Evolutionary conservation across 2,797 vertebrate species (phyloP), one percentile per base, ranked within the genome.

Genomic region (Microcaecilia unicolor): DNA sequence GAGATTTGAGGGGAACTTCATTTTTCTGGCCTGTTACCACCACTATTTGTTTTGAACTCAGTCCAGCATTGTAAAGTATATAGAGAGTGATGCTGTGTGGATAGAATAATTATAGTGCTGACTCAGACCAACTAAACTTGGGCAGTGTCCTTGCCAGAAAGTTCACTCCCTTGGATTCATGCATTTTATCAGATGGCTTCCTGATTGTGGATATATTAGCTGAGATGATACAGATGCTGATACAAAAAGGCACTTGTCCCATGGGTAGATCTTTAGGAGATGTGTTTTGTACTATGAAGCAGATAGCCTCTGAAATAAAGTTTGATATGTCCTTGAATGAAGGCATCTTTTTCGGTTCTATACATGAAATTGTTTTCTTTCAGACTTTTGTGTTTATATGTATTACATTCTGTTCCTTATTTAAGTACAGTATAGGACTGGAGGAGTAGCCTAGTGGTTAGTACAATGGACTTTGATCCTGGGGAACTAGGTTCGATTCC

Each of bases 41-140:
- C 43, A 26, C 69, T 67, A 69, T 69, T 74, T 74, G 41, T 67
- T 69, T 72, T 76, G 73, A 70, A 60, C 1, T 4, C 19, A 22
- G 20, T 58, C 68, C 70, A 76, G 51, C 23, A 46, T 65, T 52
- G 45, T 57, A 65, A 67, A 51, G 54, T 56, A 58, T 57, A 61
- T 56, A 48, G 61, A 69, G 64, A 70, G 58, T 62, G 60, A 56
- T 61, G 51, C 44, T 51, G 52, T 50, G 65, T 50, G 65, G 56
- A 67, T 67, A 54, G 62, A 60, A 60, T 54, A 47, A 60, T 64
- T 63, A 46, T 47, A 55, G 25, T 51, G 46, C 68, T 76, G 68
- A 74, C 59, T 74, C 66, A 71, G 64, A 64, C 48, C 52, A 64
- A 55, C 45, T 65, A 51, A 12, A 6, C 30, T 27, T 55, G 46